phyloP scores from a whole-genome alignment of 1,140 invertebrate genomes.

The Dolichoris vasculosae region DNA sequence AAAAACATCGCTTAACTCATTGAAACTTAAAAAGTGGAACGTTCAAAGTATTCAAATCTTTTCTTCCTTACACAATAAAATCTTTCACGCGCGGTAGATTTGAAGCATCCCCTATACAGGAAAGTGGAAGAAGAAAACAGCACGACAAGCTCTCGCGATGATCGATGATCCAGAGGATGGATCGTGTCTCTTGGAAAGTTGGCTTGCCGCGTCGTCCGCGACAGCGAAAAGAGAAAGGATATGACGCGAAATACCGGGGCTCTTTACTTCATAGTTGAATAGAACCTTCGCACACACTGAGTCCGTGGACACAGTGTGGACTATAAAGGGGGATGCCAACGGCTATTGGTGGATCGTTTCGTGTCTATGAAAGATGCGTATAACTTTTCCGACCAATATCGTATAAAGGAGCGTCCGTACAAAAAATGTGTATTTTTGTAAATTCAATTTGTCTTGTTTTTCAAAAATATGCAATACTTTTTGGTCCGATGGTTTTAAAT shows the following conservation, averaged over 20 bases:
- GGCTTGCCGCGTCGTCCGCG: constrained; percentile 53
- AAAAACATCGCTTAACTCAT: not conserved
- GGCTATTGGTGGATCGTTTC: not conserved
- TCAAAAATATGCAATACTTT: not conserved
- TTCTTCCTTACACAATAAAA: not conserved
- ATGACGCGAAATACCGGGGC: constrained; percentile 53
- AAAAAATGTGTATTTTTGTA: constrained; percentile 34
- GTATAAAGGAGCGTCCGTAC: not conserved
- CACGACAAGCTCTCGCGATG: constrained; percentile 50
- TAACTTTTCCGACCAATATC: constrained; percentile 37
- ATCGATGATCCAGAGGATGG: constrained; percentile 66
- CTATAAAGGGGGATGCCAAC: constrained; percentile 49
- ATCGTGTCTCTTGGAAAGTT: constrained; percentile 58
- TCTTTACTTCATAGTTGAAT: constrained; percentile 55
- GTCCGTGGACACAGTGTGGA: not conserved
- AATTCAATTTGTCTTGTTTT: not conserved
- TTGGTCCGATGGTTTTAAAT: not conserved
- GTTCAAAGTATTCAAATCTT: not conserved
- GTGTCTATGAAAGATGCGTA: constrained; percentile 25
- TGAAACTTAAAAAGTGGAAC: not conserved
- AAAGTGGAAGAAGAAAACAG: constrained; percentile 3
- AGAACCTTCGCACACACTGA: not conserved
- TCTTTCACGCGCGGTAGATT: not conserved
- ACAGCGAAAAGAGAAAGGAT: constrained; percentile 43
- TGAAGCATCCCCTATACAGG: not conserved